A percentile compares a stretch with the other conserved stretches of the same genome.
Evolutionary conservation across 2,888 invertebrate genomes (phyloP).

Genomic region (Tromatobia lineatoria): DNA sequence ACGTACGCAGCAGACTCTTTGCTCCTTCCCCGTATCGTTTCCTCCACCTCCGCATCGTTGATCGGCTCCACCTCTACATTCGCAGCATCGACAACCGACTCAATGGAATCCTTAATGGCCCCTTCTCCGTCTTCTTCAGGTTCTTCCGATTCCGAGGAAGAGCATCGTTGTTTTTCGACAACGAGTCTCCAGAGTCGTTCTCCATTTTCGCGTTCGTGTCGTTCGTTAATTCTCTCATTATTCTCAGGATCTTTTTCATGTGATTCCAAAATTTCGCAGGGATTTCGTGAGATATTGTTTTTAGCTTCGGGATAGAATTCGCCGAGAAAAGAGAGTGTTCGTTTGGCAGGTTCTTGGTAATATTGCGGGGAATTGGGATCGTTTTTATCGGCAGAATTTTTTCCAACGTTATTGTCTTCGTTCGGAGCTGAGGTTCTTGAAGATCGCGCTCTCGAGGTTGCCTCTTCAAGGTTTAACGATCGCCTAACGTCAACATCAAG

Average conservation of each 20-base stretch:
- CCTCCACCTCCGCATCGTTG: constrained; percentile 63
- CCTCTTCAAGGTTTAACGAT: neutral
- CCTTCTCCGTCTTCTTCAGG: constrained; percentile 32
- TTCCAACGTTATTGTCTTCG: neutral
- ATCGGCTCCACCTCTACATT: constrained; percentile 61
- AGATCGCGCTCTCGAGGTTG: constrained; percentile 1
- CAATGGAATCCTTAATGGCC: constrained; percentile 49
- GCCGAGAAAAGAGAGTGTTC: constrained; percentile 72
- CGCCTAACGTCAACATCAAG: constrained; percentile 26
- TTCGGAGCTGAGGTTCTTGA: constrained; percentile 14
- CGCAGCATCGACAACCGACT: constrained; percentile 38
- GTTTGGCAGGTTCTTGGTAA: constrained; percentile 14
- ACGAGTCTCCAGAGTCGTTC: constrained; percentile 76
- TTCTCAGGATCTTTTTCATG: neutral
- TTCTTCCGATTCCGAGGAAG: constrained; percentile 24
- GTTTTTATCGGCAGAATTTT: no score
- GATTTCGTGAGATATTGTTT: constrained; percentile 41
- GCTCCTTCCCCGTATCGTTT: constrained; percentile 69
- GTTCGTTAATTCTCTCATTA: constrained; percentile 28
- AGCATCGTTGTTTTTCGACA: constrained; percentile 72
- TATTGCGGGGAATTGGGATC: neutral
- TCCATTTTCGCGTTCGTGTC: constrained; percentile 54
- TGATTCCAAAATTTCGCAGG: neutral
- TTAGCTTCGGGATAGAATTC: constrained; percentile 76
- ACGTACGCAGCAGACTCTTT: constrained; percentile 67